Conservation (phyloP, 2,888 invertebrate species). For the Drosophila kanekoi region DNA sequence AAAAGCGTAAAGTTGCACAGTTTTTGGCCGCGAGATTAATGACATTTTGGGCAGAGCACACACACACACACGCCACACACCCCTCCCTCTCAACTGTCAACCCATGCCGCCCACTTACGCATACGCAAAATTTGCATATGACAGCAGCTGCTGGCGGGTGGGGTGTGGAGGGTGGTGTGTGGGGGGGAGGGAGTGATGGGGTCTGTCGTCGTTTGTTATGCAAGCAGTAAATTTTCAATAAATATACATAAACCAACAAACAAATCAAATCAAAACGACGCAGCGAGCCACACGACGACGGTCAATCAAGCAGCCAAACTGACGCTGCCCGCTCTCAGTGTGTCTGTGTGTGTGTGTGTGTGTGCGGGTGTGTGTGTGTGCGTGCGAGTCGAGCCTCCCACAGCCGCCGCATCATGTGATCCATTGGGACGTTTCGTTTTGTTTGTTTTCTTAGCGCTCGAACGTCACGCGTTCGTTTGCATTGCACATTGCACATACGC, state of each 20-base stretch:
- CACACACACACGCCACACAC: not conserved
- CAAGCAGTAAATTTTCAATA: constrained; percentile 79
- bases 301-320: constrained; percentile 62
- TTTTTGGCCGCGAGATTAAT: constrained; percentile 73
- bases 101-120: constrained; percentile 58
- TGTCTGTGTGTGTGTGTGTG: constrained; percentile 28
- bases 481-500: constrained; percentile 73
- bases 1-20: constrained; percentile 19
- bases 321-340: constrained; percentile 37
- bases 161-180: not conserved
- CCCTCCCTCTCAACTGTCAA: constrained; percentile 16
- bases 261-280: constrained; percentile 68
- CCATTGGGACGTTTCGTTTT: constrained; percentile 36
- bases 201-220: constrained; percentile 65
- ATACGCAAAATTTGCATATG: constrained; percentile 62
- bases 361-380: constrained; percentile 18
- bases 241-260: constrained; percentile 75
- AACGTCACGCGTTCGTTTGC: constrained; percentile 66
- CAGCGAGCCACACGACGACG: constrained; percentile 38
- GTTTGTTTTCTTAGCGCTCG: constrained; percentile 64
- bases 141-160: constrained; percentile 20
- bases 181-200: constrained; percentile 4
- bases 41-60: constrained; percentile 56
- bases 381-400: constrained; percentile 64
- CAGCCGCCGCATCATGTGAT: constrained; percentile 52